Evolutionary conservation across 2,113 vertebrate genomes (phyloP), one percentile per base, ranked within the genome.

Genomic region (Ranitomeya variabilis): DNA sequence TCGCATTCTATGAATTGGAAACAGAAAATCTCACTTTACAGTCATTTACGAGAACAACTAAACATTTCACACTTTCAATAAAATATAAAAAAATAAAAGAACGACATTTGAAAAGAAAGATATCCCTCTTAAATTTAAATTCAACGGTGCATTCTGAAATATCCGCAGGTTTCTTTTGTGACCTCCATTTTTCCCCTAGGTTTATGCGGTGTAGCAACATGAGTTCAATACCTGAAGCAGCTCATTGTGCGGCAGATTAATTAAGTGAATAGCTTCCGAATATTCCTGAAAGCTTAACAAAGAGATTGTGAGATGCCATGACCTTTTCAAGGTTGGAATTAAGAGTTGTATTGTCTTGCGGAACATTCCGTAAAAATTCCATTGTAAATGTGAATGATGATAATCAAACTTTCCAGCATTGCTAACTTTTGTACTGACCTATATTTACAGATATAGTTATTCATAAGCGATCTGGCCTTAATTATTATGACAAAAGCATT

Each of bases 241-340:
- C 23, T 12, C 59, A 45, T 82, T 82, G 59, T 82, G 26, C 26
- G 10, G 19, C 31, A 59, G 26, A 64, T 11, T 45, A 82, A 82
- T 82, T 82, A 64, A 37, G 59, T 45, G 80, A 82, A 82, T 82
- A 21, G 59, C 15, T 23, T 83, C 60, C 18, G 21, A 69, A 83
- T 69, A 83, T 54, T 69, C 62, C 62, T 23, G 5, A 23, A 83
- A 23, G 21, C 45, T n/a, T 23, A 69, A 67, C 12, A 83, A 69
- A 83, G 81, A 83, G 37, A 69, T 54, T 52, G 31, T 21, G 9
- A 83, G 81, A 52, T 23, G 81, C 81, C 81, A 64, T 86, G 59
- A 64, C 85, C 18, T 87, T 67, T 57, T 80, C 85, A 87, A 87
- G 76, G 85, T 80, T 26, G 60, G 19, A 79, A 67, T 87, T 67